A percentile compares a stretch with the other conserved stretches of the same genome.
Evolutionary conservation across 2,797 vertebrate genomes (phyloP).

Genomic region (Thaleichthys pacificus): DNA sequence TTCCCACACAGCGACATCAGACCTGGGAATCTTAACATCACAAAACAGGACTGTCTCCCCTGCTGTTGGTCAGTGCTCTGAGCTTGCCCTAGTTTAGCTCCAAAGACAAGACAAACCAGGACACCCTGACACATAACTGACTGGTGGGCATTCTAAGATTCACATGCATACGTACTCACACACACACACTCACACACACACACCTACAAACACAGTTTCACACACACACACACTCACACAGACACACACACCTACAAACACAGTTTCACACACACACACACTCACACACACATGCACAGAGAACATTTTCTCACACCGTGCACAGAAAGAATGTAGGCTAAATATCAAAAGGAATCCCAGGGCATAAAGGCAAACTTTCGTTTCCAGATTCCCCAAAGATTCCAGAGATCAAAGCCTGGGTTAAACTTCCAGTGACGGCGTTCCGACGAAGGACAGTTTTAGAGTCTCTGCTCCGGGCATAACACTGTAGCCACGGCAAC

Average conservation of each 20-base stretch:
- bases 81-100: not conserved
- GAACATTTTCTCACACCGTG: not conserved
- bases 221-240: not conserved
- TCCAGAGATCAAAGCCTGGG: not conserved
- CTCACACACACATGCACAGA: not conserved
- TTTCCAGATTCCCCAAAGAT: not conserved
- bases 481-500: not conserved
- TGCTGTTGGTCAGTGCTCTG: not conserved
- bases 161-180: constrained; percentile 10
- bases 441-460: not conserved
- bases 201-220: constrained; percentile 8
- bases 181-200: not conserved
- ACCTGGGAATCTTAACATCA: not conserved
- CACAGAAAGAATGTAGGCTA: not conserved
- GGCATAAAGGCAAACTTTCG: no score
- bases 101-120: not conserved
- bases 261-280: not conserved
- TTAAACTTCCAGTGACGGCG: not conserved
- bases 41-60: not conserved
- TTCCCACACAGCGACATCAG: not conserved
- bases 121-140: not conserved
- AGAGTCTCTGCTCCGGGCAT: not conserved
- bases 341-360: not conserved
- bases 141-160: not conserved
- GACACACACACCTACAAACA: not conserved